A percentile compares a stretch with the other conserved stretches of the same genome.
Conservation (phyloP, 2,888 invertebrate genomes). For the Apamea epomidion region DNA sequence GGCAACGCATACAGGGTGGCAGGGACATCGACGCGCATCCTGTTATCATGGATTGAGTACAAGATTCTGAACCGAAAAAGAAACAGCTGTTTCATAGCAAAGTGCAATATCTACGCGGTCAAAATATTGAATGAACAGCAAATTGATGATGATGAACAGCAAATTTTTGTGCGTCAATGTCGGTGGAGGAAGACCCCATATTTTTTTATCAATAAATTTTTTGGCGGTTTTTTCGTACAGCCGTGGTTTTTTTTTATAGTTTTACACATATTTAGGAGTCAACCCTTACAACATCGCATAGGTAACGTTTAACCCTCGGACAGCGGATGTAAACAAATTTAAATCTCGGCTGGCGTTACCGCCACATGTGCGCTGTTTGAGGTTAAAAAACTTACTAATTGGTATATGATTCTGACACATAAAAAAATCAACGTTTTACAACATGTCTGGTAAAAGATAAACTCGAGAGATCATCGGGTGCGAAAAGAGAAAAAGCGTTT, state of each 20-base stretch:
- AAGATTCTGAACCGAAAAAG: neutral
- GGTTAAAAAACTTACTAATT: constrained; percentile 79
- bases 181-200: neutral
- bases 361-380: constrained; percentile 81
- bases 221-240: neutral
- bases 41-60: neutral
- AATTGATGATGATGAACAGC: too few species aligned
- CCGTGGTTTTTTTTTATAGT: neutral
- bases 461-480: constrained; percentile 60
- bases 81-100: neutral
- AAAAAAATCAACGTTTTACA: constrained; percentile 75
- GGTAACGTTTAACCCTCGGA: constrained; percentile 80
- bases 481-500: constrained; percentile 56
- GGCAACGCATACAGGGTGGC: neutral
- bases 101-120: neutral
- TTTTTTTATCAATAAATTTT: neutral
- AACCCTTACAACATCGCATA: constrained; percentile 65
- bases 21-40: neutral
- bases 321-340: constrained; percentile 86
- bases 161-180: neutral
- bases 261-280: constrained; percentile 38
- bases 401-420: constrained; percentile 72
- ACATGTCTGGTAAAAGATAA: constrained; percentile 77
- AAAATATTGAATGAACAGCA: neutral
- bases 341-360: constrained; percentile 75